phyloP scores from a whole-genome alignment of 2,113 vertebrate species.

The Corynorhinus townsendii region DNA sequence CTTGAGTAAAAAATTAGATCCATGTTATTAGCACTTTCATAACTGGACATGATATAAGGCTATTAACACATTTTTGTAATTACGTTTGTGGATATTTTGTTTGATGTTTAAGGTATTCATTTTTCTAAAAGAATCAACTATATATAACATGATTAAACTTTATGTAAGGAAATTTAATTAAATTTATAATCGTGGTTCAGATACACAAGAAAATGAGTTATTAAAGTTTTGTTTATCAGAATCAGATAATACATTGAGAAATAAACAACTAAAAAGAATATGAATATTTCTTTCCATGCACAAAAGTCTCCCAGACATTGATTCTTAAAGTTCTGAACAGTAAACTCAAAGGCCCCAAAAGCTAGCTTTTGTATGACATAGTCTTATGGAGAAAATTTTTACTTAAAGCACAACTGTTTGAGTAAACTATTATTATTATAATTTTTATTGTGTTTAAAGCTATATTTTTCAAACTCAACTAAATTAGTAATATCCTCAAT shows the following conservation, averaged over 20 bases:
- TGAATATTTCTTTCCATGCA: neutral
- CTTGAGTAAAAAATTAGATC: neutral
- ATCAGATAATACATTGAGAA: neutral
- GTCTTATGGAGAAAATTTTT: slow-evolving; percentile 19
- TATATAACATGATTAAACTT: neutral
- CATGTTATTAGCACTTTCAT: neutral
- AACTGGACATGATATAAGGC: neutral
- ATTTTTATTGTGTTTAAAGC: neutral
- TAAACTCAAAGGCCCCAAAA: neutral
- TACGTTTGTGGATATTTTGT: neutral
- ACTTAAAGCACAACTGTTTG: neutral
- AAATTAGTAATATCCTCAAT: neutral
- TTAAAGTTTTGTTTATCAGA: neutral
- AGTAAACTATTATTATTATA: neutral
- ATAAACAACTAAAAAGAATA: neutral
- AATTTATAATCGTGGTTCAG: neutral
- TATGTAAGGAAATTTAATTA: neutral
- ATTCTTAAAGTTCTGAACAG: neutral
- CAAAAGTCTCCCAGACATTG: neutral
- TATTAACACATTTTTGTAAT: neutral
- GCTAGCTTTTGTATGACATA: neutral
- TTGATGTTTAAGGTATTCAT: neutral
- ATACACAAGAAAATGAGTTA: neutral
- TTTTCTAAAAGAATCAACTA: neutral
- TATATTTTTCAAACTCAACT: neutral